A percentile compares a stretch with the other conserved stretches of the same genome.
phyloP scores from a whole-genome alignment of 2,888 invertebrate species.

The Drosophila rubida region DNA sequence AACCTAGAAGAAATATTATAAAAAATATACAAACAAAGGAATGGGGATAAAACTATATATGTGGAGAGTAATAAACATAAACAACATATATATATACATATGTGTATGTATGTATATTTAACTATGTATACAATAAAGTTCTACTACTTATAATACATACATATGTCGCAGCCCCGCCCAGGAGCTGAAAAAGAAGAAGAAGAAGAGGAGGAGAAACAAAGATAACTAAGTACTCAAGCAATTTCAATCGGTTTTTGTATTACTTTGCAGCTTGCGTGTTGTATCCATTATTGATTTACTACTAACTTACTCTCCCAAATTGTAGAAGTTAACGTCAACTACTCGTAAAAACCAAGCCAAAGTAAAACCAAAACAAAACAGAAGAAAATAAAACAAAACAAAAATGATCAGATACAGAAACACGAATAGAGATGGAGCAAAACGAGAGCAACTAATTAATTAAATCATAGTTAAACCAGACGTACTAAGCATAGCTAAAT shows the following conservation, averaged over 20 bases:
- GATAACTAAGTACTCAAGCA: slow-evolving; percentile 31
- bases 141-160: slow-evolving; percentile 4
- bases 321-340: slow-evolving; percentile 25
- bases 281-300: slow-evolving; percentile 26
- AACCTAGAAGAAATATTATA: slow-evolving; percentile 23
- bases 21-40: slow-evolving; percentile 10
- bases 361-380: slow-evolving; percentile 21
- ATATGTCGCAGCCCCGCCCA: background rate
- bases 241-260: slow-evolving; percentile 34
- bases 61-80: slow-evolving; percentile 12
- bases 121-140: slow-evolving; percentile 11
- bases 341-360: slow-evolving; percentile 31
- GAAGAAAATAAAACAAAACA: background rate
- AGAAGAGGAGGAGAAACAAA: too few species aligned
- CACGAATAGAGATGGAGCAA: slow-evolving; percentile 1
- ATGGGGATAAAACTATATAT: too few species aligned
- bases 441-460: slow-evolving; percentile 9
- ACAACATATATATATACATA: slow-evolving; percentile 12
- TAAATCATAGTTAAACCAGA: slow-evolving; percentile 30
- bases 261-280: slow-evolving; percentile 21
- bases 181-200: background rate
- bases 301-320: slow-evolving; percentile 14
- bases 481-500: slow-evolving; percentile 43
- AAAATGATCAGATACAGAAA: background rate
- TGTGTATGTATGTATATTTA: slow-evolving; percentile 6